These are phyloP conservation scores for Maconellicoccus hirsutus DNA, from an alignment of 1,140 invertebrate species.

Conservation along the genomic window DNA sequence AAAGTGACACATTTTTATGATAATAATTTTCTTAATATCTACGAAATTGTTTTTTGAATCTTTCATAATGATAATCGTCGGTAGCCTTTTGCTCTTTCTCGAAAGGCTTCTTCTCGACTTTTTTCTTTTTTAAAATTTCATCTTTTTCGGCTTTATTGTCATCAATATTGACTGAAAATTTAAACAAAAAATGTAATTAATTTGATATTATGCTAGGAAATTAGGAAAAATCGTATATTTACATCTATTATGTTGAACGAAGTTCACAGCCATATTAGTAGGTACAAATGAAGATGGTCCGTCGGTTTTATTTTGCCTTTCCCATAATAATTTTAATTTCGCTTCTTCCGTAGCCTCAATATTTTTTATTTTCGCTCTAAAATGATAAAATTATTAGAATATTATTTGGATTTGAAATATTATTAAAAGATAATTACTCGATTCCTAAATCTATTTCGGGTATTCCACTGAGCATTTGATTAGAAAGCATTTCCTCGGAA, in stretches of 20 bases:
- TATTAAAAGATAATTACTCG: slow-evolving; percentile 48
- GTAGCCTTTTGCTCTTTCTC: slow-evolving; percentile 63
- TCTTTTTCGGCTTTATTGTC: slow-evolving; percentile 45
- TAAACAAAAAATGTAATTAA: no score
- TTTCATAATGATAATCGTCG: slow-evolving; percentile 94
- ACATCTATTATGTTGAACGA: slow-evolving; percentile 93
- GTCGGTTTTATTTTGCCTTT: slow-evolving; percentile 81
- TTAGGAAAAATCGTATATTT: slow-evolving; percentile 33
- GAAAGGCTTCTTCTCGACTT: slow-evolving; percentile 40
- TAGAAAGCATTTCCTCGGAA: slow-evolving; percentile 95
- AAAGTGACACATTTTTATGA: not conserved
- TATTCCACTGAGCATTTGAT: slow-evolving; percentile 99
- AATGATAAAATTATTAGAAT: slow-evolving; percentile 28
- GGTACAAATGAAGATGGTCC: slow-evolving; percentile 94
- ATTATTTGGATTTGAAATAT: not conserved
- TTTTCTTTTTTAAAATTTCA: slow-evolving; percentile 47
- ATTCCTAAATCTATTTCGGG: slow-evolving; percentile 99
- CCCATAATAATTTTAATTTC: slow-evolving; percentile 79
- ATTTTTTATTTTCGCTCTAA: slow-evolving; percentile 85
- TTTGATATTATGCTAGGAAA: not conserved
- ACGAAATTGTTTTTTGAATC: slow-evolving; percentile 91
- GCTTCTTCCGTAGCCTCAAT: slow-evolving; percentile 97
- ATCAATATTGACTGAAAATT: slow-evolving; percentile 65
- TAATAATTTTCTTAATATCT: slow-evolving; percentile 49
- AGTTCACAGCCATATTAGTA: slow-evolving; percentile 95